Evolutionary conservation across 1,140 invertebrate genomes (phyloP).

Genomic region (Conus betulinus): DNA sequence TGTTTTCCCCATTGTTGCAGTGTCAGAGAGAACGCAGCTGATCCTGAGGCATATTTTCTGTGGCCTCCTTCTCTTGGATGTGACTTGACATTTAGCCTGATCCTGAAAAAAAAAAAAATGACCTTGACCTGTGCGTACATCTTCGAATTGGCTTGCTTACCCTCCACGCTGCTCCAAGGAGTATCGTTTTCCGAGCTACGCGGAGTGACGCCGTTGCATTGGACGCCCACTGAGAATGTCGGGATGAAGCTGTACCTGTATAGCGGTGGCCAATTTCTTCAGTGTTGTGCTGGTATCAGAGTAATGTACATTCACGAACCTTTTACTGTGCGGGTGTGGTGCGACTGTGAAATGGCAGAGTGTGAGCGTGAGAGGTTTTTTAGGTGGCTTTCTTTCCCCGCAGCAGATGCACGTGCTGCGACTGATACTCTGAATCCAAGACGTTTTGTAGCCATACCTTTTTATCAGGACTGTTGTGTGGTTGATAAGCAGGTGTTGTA

Average conservation of each 20-base stretch:
- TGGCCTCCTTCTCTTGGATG: background rate
- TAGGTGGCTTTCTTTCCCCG: background rate
- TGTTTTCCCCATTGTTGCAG: background rate
- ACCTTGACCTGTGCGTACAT: background rate
- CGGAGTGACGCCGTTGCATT: background rate
- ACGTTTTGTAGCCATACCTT: too few relatives aligned
- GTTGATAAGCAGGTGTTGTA: too few relatives aligned
- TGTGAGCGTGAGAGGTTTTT: background rate
- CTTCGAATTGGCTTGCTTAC: conserved; percentile 1
- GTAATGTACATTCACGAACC: background rate
- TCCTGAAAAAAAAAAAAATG: background rate
- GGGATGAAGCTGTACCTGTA: background rate
- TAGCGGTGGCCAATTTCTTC: background rate
- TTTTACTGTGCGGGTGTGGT: background rate
- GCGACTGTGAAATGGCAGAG: background rate
- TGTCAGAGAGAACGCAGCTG: background rate
- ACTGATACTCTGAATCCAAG: too few relatives aligned
- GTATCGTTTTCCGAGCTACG: background rate
- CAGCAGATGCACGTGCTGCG: too few relatives aligned
- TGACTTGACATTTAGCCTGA: background rate
- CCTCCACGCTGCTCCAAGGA: background rate
- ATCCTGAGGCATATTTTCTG: conserved; percentile 6
- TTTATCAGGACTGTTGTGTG: too few relatives aligned
- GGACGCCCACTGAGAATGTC: background rate
- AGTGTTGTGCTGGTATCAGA: background rate